Base-by-base conservation (phyloP, 1,140 invertebrate species). In the Anastrepha obliqua region DNA sequence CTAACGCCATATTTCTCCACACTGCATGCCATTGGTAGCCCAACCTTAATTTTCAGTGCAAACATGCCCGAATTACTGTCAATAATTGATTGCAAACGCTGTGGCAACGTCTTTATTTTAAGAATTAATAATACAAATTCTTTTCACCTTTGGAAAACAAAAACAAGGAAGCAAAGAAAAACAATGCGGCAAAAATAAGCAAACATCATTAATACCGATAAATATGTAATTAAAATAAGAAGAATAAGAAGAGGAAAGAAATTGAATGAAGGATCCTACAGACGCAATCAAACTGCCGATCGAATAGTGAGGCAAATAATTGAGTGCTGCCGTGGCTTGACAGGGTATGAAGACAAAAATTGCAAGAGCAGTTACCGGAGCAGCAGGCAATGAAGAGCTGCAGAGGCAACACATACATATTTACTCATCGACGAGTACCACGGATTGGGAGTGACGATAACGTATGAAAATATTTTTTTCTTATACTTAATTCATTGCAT, bases 271-370 rank as follows among this genome's bases (percentile, higher is more conserved):
- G 15, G 39, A 74, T 74, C 67, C 67, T 74, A 42, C 67, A 74
- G 42, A 74, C 42, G 67, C 67, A 74, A 74, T 74, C 67, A 74
- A 47, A 42, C 67, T 74, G 67, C 39, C 67, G 67, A 74, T 74
- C 67, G 67, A 74, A 44, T 47, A 44, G 39, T 74, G 39, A 74
- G 67, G 44, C 67, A 74, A 74, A 42, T 42, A 74, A 74, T 74
- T 74, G 67, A 74, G 67, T 74, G 67, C n/a, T 42, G 13, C 9
- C 7, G 29, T 13, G 5, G 67, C 15, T 0, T 7, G 15, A 13
- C 42, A 47, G 15, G 67, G 67, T 42, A 42, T 15, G 13, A 44
- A 15, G 15, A 42, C 39, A 47, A 11, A 3, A 11, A 74, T 17
- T 6, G 13, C 42, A 74, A 47, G 44, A 5, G 5, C 6, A 47